Conservation (phyloP, 2,797 vertebrate species). For the Gouania willdenowi region DNA sequence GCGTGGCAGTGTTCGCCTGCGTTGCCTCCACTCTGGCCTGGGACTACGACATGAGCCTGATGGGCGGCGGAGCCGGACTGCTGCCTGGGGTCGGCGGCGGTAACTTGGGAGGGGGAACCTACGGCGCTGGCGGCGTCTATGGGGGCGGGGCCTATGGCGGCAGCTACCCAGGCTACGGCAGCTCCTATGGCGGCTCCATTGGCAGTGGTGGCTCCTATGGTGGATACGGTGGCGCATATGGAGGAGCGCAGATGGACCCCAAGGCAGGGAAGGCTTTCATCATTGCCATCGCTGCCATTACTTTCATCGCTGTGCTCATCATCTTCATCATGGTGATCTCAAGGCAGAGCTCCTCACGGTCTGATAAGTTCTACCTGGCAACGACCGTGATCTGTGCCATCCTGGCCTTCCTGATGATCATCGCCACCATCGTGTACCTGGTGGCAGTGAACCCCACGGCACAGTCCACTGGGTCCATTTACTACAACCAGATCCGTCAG, state of each 20-base stretch:
- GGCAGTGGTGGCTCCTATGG: slow-evolving; percentile 4
- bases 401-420: slow-evolving; percentile 80
- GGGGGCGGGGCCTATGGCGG: slow-evolving; percentile 9
- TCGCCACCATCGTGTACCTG: slow-evolving; percentile 87
- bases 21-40: slow-evolving; percentile 87
- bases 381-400: slow-evolving; percentile 77
- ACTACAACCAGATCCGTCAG: slow-evolving; percentile 77
- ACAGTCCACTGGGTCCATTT: slow-evolving; percentile 81
- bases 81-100: slow-evolving; percentile 48
- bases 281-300: slow-evolving; percentile 80
- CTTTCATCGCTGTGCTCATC: slow-evolving; percentile 80
- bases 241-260: slow-evolving; percentile 71
- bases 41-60: slow-evolving; percentile 77
- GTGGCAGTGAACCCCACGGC: slow-evolving; percentile 86
- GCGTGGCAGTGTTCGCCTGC: slow-evolving; percentile 85
- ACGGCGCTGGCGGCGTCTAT: not conserved
- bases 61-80: slow-evolving; percentile 63
- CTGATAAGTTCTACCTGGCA: slow-evolving; percentile 80
- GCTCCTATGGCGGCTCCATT: slow-evolving; percentile 24
- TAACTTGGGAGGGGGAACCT: slow-evolving; percentile 1
- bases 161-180: too few species aligned
- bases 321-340: slow-evolving; percentile 83
- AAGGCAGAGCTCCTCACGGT: slow-evolving; percentile 72
- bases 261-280: slow-evolving; percentile 84
- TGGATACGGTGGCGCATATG: slow-evolving; percentile 36